Base-by-base conservation (phyloP, 2,797 vertebrate genomes). In the Gallirallus australis region DNA sequence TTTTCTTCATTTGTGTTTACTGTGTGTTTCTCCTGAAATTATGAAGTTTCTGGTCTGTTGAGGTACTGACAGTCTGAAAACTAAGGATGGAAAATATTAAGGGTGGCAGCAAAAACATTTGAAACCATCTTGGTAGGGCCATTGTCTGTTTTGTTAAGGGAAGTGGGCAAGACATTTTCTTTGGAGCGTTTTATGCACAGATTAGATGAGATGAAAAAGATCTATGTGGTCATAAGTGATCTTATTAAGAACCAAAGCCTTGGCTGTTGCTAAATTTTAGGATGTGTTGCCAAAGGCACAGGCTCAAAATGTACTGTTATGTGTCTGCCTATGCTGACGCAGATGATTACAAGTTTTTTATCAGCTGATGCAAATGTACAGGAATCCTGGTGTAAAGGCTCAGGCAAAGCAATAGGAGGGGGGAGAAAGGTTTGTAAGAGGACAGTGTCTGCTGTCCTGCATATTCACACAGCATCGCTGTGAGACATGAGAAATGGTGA, bases 251-350 rank as follows among this genome's bases (percentile, higher is more conserved):
- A 68, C 80, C 53, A 87, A 78, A 94, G 57, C 53, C 9, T 77
- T 75, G 65, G 12, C 85, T 94, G 53, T 87, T 89, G 45, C 82
- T 78, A 47, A 73, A 85, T 91, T 82, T 88, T 70, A 87, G 68
- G 76, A 48, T n/a, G 8, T 20, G 33, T 87, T 95, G 84, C 82
- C 82, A 96, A 87, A 82, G 68, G 37, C 30, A 7, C 21, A 25
- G 39, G 56, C 56, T 89, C 18, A 82, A 71, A 87, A 89, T 5
- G 10, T 85, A 27, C 77, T 56, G 54, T 88, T 82, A 27, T 5
- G 11, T 87, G 75, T 75, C 47, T 61, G 37, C 0, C 0, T 53
- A 27, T 72, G 60, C 60, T 6, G 7, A 7, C 2, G 1, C 21
- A 40, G 53, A 78, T 85, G 71, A 82, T 63, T 60, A 76, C 52